These are phyloP conservation scores for Ptiloglossa arizonensis DNA, from an alignment of 1,140 invertebrate species.

Conservation along the genomic window DNA sequence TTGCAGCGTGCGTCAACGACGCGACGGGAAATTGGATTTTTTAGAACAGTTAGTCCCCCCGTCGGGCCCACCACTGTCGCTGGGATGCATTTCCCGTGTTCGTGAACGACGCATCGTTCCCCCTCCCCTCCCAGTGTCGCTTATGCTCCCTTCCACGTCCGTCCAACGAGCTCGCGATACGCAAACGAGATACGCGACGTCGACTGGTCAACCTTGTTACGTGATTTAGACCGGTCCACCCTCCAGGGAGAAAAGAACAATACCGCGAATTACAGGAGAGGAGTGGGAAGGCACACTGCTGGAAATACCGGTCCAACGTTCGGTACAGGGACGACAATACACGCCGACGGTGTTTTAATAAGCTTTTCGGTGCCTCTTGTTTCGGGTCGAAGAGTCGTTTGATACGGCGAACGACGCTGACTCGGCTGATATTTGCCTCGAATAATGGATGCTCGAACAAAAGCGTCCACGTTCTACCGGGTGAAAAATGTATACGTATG, in stretches of 20 bases:
- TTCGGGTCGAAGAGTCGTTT: no score
- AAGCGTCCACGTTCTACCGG: no score
- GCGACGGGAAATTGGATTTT: constrained; percentile 69
- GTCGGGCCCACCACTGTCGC: background rate
- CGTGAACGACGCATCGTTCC: background rate
- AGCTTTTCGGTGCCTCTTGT: background rate
- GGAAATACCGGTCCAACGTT: no score
- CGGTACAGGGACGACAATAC: no score
- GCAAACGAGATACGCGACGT: constrained; percentile 13
- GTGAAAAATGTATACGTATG: no score
- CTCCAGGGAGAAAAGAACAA: background rate
- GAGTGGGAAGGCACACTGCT: no score
- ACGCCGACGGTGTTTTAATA: background rate
- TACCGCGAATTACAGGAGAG: constrained; percentile 1
- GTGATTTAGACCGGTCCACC: background rate
- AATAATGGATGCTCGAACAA: no score
- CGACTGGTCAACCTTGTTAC: constrained; percentile 12
- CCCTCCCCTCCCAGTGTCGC: no score
- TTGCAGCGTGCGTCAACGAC: constrained; percentile 49
- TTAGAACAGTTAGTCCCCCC: constrained; percentile 32
- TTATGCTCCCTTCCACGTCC: background rate
- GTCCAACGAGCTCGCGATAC: no score
- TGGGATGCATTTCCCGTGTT: constrained; percentile 36
- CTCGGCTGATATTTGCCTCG: no score
- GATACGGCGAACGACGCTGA: no score